A percentile compares a stretch with the other conserved stretches of the same genome.
phyloP scores from a whole-genome alignment of 2,888 invertebrate species.

The Dromius quadrimaculatus region DNA sequence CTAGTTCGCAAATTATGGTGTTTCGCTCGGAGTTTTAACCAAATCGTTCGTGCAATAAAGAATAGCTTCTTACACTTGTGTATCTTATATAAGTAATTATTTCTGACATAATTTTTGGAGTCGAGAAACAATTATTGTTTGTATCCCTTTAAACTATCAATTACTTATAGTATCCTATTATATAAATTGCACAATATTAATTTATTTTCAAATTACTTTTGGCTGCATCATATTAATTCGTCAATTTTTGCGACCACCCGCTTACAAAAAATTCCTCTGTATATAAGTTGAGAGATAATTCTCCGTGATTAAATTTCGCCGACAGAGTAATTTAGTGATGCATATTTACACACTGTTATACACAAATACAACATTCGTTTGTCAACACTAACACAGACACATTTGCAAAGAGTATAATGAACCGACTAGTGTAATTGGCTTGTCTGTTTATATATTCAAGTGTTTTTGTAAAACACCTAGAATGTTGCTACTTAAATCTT shows the following conservation, averaged over 20 bases:
- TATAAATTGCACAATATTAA: too few species aligned
- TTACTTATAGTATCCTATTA: too few species aligned
- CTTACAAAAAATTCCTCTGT: too few species aligned
- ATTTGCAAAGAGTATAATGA: slow-evolving; percentile 20
- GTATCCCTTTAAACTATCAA: too few species aligned
- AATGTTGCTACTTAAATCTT: not conserved
- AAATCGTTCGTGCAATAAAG: too few species aligned
- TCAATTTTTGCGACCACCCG: not conserved
- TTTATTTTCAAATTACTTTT: too few species aligned
- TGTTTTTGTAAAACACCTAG: slow-evolving; percentile 17
- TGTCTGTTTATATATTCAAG: slow-evolving; percentile 9
- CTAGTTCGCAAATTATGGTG: too few species aligned
- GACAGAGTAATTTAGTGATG: slow-evolving; percentile 3
- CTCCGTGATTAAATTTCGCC: slow-evolving; percentile 10
- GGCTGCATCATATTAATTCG: not conserved
- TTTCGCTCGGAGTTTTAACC: too few species aligned
- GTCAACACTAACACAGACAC: slow-evolving; percentile 8
- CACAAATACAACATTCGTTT: slow-evolving; percentile 3
- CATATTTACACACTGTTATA: slow-evolving; percentile 11
- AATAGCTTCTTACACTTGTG: too few species aligned
- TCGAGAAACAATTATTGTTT: too few species aligned
- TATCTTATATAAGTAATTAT: too few species aligned
- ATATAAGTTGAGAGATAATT: not conserved
- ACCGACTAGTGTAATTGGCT: not conserved
- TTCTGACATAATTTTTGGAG: too few species aligned